Percentiles rank a stretch among this genome's conserved stretches.
These are phyloP conservation scores for Mycetomoellerius zeteki DNA, from an alignment of 1,140 invertebrate species.

Conservation along the genomic window DNA sequence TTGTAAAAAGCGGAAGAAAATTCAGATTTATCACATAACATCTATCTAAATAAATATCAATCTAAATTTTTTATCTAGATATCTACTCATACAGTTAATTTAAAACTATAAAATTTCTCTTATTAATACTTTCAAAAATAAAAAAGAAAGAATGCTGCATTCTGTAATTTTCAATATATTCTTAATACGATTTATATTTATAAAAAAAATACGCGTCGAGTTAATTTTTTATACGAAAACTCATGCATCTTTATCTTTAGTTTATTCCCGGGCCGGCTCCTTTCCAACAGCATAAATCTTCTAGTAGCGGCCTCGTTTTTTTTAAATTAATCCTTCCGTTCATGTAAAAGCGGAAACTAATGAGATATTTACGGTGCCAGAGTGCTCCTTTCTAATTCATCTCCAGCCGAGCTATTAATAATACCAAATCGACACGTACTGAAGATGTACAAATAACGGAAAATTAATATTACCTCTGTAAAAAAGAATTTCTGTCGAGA, in stretches of 20 bases:
- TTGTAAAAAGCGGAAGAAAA: neutral
- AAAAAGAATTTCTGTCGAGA: neutral
- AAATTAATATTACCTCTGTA: neutral
- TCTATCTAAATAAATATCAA: constrained; percentile 2
- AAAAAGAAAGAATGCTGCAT: neutral
- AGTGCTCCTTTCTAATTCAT: constrained; percentile 59
- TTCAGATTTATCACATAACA: neutral
- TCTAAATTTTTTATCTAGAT: constrained; percentile 4
- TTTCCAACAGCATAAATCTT: constrained; percentile 43
- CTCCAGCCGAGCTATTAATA: constrained; percentile 38
- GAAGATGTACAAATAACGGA: neutral
- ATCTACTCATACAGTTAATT: neutral
- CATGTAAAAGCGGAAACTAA: constrained; percentile 58
- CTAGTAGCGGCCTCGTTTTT: constrained; percentile 23
- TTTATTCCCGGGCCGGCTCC: constrained; percentile 7
- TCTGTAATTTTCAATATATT: neutral
- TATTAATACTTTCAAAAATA: neutral
- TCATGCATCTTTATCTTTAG: neutral
- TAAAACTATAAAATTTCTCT: neutral
- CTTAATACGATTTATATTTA: neutral
- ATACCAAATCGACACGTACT: constrained; percentile 46
- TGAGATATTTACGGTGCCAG: constrained; percentile 43
- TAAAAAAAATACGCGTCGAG: neutral
- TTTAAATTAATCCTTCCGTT: constrained; percentile 63
- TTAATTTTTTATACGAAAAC: neutral